Base-by-base conservation (phyloP, 2,797 vertebrate species). In the Chloroceryle inda region DNA sequence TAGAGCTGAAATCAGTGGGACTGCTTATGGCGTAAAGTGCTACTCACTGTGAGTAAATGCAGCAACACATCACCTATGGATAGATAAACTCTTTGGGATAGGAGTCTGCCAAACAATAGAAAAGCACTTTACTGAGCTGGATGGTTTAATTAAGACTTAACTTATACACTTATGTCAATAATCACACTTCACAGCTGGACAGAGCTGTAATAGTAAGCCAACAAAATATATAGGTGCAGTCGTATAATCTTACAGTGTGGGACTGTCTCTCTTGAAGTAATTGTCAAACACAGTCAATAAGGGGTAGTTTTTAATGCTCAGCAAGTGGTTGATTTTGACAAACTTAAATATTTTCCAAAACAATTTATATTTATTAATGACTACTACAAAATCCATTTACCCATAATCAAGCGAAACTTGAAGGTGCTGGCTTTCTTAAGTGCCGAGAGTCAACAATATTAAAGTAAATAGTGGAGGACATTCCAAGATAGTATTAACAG, bases 401-500 rank as follows among this genome's bases (percentile, higher is more conserved):
- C 55, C 47, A 40, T 72, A 88, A 95, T 97, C 96, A 92, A 95
- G 94, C 42, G 26, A 63, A 94, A 90, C 95, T 97, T 94, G 92
- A 97, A 94, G 90, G 93, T 89, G 62, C 92, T 93, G 96, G 80
- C 92, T 98, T 97, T 97, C 97, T 97, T 95, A 96, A 98, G 97
- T 97, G 97, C 96, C 29, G 15, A 97, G 92, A 97, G 98, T 98
- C 97, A 98, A 98, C 98, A 98, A 97, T 97, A 98, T 96, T 97
- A 96, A 97, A 97, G 98, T 98, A 98, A 98, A 98, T 97, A 98
- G 97, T 88, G 93, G 96, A 97, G 96, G 97, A 98, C 98, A 98
- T 98, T 98, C 98, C 98, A 97, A 98, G 98, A 98, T 98, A 98
- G 97, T 97, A 98, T 98, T 98, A 98, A 98, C 97, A 97, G 94